Base-by-base conservation (phyloP, 2,888 invertebrate species). In the Lithodes maja region DNA sequence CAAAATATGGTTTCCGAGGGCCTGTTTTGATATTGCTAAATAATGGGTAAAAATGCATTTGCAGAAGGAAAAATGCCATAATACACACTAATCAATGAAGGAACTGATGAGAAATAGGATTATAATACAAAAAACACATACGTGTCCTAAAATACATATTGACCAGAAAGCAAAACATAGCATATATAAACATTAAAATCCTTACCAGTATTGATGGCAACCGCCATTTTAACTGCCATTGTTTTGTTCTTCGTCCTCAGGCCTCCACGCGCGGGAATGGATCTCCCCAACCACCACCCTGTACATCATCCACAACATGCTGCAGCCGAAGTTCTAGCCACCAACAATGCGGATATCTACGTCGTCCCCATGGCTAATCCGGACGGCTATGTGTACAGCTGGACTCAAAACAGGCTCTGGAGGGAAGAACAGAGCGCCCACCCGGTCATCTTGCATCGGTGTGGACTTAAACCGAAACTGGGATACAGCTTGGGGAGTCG, bases 381-480 rank as follows among this genome's bases (percentile, higher is more conserved):
- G 3, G 97, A 98, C 93, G 97, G 98, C 1, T 98, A 98, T 93
- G 97, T 96, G 93, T 97, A 97, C 93, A 96, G 97, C 0, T 82
- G 87, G 80, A 87, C 86, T 15, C 49, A 17, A 9, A 75, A 90
- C 71, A 78, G 92, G 61, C 33, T 89, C 53, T 92, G 90, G 92
- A 69, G 89, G 89, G 68, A 92, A 90, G 87, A 91, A 94, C 93
- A 90, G 84, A 1, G 69, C 75, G 1, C 2, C 0, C n/a, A 81
- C 17, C 12, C 5, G 2, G 2, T 53, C 49, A 9, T 33, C 61
- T 33, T 94, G 94, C 90, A 86, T 91, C 3, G 94, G 94, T 17
- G 93, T 93, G 1, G 94, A 94, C 91, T 93, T 93, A 2, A 94
- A 94, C 92, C 92, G 94, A 86, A 94, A 94, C 92, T 94, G 93